Conservation (phyloP, 2,797 vertebrate species). For the Eulemur albifrons region DNA sequence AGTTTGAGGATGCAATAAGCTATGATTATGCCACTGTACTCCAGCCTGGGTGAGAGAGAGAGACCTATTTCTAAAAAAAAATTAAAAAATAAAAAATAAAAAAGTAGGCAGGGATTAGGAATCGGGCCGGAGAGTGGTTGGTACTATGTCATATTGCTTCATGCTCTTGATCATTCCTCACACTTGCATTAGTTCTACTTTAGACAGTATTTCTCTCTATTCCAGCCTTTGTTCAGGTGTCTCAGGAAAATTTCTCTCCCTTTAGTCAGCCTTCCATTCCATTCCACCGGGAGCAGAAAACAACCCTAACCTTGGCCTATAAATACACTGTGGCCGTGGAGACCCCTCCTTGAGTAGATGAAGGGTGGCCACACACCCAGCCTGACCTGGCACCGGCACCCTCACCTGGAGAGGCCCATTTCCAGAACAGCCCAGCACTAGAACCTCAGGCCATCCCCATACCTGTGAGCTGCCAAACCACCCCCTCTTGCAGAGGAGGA, state of each 20-base stretch:
- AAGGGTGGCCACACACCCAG: background rate
- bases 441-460: no score
- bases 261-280: background rate
- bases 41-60: background rate
- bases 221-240: background rate
- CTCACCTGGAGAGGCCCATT: background rate
- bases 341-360: background rate
- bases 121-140: background rate
- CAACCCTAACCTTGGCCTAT: background rate
- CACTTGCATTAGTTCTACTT: background rate
- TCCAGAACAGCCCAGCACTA: background rate
- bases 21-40: background rate
- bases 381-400: background rate
- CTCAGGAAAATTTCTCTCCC: background rate
- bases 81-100: no score
- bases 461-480: background rate
- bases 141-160: background rate
- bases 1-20: background rate
- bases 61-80: background rate
- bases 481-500: background rate
- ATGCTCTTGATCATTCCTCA: background rate
- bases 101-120: background rate
- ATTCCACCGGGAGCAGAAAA: background rate
- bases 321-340: background rate
- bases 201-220: background rate